phyloP scores from a whole-genome alignment of 1,140 invertebrate genomes.

The Eulimnadia texana region DNA sequence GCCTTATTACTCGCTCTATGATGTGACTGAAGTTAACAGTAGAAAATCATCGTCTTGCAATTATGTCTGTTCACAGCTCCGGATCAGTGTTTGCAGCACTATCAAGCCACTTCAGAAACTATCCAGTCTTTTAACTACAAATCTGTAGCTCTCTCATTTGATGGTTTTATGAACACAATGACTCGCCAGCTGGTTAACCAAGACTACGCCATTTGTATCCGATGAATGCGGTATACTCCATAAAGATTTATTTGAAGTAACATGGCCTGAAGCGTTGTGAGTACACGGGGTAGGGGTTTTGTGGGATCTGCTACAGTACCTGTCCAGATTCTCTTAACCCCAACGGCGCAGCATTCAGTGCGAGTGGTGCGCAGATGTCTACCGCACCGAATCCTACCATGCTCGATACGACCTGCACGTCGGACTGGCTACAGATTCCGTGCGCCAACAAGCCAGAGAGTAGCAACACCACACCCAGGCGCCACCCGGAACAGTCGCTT shows the following conservation, averaged over 20 bases:
- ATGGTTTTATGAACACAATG: too few species aligned
- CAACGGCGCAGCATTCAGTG: background rate
- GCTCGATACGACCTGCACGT: background rate
- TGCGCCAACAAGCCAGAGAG: background rate
- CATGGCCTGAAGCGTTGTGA: background rate
- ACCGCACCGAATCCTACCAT: background rate
- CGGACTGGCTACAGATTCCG: conserved; percentile 4
- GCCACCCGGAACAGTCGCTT: background rate
- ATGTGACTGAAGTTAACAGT: too few species aligned
- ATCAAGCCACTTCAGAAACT: background rate
- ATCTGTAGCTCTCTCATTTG: too few species aligned
- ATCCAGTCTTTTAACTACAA: conserved; percentile 8
- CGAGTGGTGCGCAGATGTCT: background rate
- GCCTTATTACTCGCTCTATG: too few species aligned
- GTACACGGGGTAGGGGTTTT: conserved; percentile 1
- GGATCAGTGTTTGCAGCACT: conserved; percentile 6
- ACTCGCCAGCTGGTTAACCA: conserved; percentile 49
- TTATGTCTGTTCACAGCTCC: background rate
- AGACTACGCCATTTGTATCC: conserved; percentile 58
- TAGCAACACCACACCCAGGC: background rate
- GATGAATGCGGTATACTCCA: conserved; percentile 31
- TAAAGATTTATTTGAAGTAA: background rate
- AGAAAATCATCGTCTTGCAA: background rate
- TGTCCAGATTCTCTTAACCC: conserved; percentile 3
- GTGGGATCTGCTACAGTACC: conserved; percentile 10